Percentiles rank a stretch among this genome's conserved stretches.
These are phyloP conservation scores for Cinara cedri DNA, from an alignment of 2,888 invertebrate species.

Conservation along the genomic window DNA sequence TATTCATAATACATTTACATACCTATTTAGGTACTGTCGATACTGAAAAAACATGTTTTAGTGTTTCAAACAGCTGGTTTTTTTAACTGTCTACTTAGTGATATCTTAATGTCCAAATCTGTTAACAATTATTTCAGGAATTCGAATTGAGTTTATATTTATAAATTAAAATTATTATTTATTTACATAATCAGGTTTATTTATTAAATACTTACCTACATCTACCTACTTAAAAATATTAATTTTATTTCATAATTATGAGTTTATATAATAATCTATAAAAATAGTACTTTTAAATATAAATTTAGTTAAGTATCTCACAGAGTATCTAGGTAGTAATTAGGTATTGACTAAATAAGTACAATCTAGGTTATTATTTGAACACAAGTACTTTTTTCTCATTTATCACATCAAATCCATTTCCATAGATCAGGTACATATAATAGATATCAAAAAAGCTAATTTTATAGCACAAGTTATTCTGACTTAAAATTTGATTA, in stretches of 20 bases:
- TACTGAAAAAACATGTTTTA: background rate
- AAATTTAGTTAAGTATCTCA: no score
- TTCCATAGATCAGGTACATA: no score
- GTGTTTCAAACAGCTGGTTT: conserved; percentile 49
- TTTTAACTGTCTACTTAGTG: background rate
- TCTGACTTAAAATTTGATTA: no score
- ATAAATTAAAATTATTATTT: background rate
- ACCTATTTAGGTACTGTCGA: background rate
- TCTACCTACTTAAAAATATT: background rate
- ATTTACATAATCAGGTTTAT: background rate
- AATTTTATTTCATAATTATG: no score
- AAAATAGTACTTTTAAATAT: background rate
- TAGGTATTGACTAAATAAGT: no score
- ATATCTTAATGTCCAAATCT: background rate
- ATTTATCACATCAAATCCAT: no score
- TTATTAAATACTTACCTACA: background rate
- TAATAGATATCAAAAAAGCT: no score
- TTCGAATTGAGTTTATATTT: background rate
- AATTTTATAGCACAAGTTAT: no score
- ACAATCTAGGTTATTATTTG: no score
- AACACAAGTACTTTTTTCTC: no score
- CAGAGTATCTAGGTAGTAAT: no score
- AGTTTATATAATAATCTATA: background rate
- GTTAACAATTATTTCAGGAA: background rate
- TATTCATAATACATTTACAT: background rate